Base-by-base conservation (phyloP, 2,888 invertebrate genomes). In the Caenorhabditis sinica region DNA sequence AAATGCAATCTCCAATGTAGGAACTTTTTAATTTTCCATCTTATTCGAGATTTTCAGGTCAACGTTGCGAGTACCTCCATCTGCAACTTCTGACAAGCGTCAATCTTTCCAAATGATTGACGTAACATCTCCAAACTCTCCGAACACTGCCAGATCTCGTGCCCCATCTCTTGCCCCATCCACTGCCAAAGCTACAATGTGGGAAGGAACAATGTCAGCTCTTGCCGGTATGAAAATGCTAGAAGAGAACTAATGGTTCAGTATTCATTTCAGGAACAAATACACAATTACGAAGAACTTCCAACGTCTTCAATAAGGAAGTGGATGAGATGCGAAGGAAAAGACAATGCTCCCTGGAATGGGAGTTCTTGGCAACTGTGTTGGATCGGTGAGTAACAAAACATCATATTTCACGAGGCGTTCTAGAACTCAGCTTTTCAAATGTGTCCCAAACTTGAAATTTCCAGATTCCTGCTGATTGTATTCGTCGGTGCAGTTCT, bases 341-440 rank as follows among this genome's bases (percentile, higher is more conserved):
- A 53, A 66, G 91, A 8, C 91, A 92, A 71, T 91, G 90, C 80
- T 90, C 91, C 1, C 74, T 92, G 58, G 92, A 92, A 76, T 92
- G 92, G 92, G 92, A 92, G 75, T 90, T 92, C 58, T 83, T 92
- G 69, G 92, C 92, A 9, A 92, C 92, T 2, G 89, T 92, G n/a
- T 76, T 92, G 30, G 92, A 92, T 82, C 86, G 86, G 88, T 87
- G 9, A 33, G 23, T 66, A 17, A 40, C n/a, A n/a, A n/a, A n/a
- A n/a, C n/a, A n/a, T n/a, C n/a, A n/a, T n/a, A n/a, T n/a, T n/a
- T n/a, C n/a, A n/a, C n/a, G n/a, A n/a, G 11, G 11, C 0, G 13
- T 36, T 43, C 23, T 58, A 40, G 2, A 45, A 9, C 36, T 15
- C 2, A 49, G 56, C 45, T n/a, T 20, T 43, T 13, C n/a, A 13